phyloP scores from a whole-genome alignment of 2,797 vertebrate species.

The Alcedo atthis region DNA sequence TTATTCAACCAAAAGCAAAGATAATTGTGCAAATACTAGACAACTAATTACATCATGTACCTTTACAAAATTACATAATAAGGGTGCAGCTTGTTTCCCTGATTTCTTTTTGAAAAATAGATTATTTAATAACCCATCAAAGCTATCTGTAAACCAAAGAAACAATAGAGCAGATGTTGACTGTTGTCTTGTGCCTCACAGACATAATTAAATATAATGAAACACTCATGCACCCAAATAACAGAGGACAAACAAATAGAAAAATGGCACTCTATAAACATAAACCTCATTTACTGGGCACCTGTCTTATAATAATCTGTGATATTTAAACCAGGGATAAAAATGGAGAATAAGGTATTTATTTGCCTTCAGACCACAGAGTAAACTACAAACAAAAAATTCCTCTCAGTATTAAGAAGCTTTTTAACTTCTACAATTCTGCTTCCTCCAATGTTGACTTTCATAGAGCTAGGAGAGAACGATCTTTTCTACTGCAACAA shows the following conservation, averaged over 20 bases:
- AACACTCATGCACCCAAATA: constrained; percentile 73
- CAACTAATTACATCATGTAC: constrained; percentile 77
- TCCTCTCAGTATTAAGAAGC: not conserved
- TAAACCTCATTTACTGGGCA: constrained; percentile 67
- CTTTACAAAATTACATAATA: constrained; percentile 76
- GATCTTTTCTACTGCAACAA: not conserved
- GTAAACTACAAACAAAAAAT: not conserved
- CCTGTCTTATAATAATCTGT: constrained; percentile 62
- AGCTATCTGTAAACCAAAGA: constrained; percentile 82
- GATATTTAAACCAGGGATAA: constrained; percentile 37
- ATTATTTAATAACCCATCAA: constrained; percentile 86
- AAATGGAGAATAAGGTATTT: not conserved
- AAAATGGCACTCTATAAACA: constrained; percentile 60
- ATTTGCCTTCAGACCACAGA: not conserved
- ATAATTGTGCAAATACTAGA: constrained; percentile 57
- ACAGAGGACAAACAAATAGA: constrained; percentile 77
- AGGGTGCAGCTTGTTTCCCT: constrained; percentile 74
- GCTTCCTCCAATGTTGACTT: not conserved
- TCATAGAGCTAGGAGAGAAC: not conserved
- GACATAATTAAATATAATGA: constrained; percentile 83
- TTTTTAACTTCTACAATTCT: not conserved
- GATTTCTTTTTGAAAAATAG: constrained; percentile 81
- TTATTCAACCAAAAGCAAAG: constrained; percentile 68
- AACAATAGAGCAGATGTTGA: constrained; percentile 87
- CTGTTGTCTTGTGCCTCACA: constrained; percentile 80